These are phyloP conservation scores for Lanius ludovicianus DNA, from an alignment of 2,113 vertebrate genomes.

Conservation along the genomic window DNA sequence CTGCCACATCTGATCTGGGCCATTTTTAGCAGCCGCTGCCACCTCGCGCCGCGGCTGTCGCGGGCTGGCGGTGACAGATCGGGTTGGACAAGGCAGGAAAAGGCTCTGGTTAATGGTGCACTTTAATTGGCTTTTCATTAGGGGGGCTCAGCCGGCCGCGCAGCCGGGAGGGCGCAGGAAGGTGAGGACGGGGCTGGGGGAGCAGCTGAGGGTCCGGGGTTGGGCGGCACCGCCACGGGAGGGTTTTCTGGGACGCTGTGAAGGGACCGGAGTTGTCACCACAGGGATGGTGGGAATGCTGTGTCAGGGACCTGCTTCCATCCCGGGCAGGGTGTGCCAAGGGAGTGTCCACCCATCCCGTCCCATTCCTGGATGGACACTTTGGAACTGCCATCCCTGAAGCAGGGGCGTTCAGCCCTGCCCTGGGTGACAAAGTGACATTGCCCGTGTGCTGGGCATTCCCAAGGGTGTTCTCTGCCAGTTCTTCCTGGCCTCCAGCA, in stretches of 20 bases:
- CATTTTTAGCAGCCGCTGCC: not conserved
- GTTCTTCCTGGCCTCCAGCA: not conserved
- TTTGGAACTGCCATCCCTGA: not conserved
- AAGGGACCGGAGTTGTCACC: accelerated
- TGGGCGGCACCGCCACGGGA: accelerated
- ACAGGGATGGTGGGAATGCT: not conserved
- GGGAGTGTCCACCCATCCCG: not conserved
- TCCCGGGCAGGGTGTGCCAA: not conserved
- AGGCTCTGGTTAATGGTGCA: not conserved
- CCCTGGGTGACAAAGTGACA: not conserved
- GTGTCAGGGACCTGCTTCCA: accelerated
- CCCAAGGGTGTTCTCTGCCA: not conserved
- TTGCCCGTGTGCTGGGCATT: not conserved
- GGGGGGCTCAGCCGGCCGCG: not conserved
- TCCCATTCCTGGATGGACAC: not conserved
- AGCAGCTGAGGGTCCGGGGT: not conserved
- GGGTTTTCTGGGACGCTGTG: not conserved
- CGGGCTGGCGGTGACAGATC: not conserved
- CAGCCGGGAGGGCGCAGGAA: not conserved
- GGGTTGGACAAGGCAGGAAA: constrained; percentile 6
- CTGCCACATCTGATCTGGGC: not conserved
- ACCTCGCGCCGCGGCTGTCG: not conserved
- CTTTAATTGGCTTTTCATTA: constrained; percentile 26
- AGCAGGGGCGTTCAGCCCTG: not conserved
- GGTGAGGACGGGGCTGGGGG: not conserved